These are phyloP conservation scores for Scomber colias DNA, from an alignment of 2,113 vertebrate genomes.

Conservation along the genomic window DNA sequence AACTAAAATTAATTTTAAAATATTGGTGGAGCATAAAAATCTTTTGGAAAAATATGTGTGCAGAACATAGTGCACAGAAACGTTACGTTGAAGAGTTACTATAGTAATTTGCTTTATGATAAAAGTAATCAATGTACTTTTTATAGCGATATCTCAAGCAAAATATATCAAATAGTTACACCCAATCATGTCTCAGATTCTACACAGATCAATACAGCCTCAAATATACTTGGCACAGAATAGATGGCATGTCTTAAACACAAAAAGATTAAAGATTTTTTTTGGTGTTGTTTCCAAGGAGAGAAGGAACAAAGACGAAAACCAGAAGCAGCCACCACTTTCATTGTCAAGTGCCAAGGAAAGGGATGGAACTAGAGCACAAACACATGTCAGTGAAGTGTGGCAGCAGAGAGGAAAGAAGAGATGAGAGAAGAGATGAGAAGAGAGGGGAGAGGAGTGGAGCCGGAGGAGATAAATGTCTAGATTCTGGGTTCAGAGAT, in stretches of 20 bases:
- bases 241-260: slow-evolving; percentile 52
- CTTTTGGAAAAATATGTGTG: background rate
- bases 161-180: slow-evolving; percentile 49
- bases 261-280: slow-evolving; percentile 54
- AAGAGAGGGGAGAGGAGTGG: slow-evolving; percentile 28
- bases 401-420: slow-evolving; percentile 43
- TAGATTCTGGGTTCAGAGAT: slow-evolving; percentile 61
- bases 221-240: slow-evolving; percentile 53
- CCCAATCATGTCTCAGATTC: slow-evolving; percentile 51
- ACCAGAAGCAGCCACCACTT: slow-evolving; percentile 56
- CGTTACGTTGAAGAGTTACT: too few species aligned
- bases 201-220: slow-evolving; percentile 54
- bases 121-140: slow-evolving; percentile 20
- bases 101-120: background rate
- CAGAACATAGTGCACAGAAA: background rate
- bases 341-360: slow-evolving; percentile 57
- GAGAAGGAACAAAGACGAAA: slow-evolving; percentile 62
- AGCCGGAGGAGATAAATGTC: slow-evolving; percentile 67
- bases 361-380: slow-evolving; percentile 55
- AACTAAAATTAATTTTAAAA: background rate
- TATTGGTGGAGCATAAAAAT: background rate
- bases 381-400: slow-evolving; percentile 61
- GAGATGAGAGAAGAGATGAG: slow-evolving; percentile 48
- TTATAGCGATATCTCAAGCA: slow-evolving; percentile 20
- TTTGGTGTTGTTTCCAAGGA: slow-evolving; percentile 54